Evolutionary conservation across 2,888 invertebrate genomes (phyloP).

Genomic region (Beris chalybata): DNA sequence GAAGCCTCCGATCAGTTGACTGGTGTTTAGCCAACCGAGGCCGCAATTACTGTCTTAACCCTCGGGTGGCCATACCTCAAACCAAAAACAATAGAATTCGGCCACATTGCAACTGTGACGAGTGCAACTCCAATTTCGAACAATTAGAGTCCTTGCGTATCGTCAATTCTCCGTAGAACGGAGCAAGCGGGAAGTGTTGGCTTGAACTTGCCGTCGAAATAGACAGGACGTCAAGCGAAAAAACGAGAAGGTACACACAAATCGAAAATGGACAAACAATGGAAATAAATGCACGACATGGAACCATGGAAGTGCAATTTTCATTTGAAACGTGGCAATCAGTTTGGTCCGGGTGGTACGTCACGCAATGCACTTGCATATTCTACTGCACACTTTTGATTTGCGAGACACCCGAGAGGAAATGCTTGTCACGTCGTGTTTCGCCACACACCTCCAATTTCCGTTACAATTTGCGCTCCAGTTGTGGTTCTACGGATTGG

Average conservation of each 20-base stretch:
- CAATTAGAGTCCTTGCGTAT: neutral
- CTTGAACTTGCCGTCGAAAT: no score
- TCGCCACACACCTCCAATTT: slow-evolving; percentile 58
- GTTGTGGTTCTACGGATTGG: neutral
- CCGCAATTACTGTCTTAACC: slow-evolving; percentile 32
- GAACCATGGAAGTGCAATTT: slow-evolving; percentile 21
- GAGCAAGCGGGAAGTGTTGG: no score
- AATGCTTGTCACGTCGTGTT: slow-evolving; percentile 58
- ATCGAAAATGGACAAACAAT: slow-evolving; percentile 9
- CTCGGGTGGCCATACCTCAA: slow-evolving; percentile 24
- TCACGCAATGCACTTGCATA: slow-evolving; percentile 41
- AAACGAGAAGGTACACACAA: neutral
- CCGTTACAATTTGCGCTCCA: slow-evolving; percentile 41
- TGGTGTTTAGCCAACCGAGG: slow-evolving; percentile 19
- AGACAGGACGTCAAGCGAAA: neutral
- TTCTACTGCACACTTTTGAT: slow-evolving; percentile 41
- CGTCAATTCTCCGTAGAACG: no score
- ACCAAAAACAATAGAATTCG: slow-evolving; percentile 16
- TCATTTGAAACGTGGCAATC: slow-evolving; percentile 35
- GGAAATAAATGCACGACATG: neutral
- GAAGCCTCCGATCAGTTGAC: neutral
- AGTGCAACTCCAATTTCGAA: slow-evolving; percentile 5
- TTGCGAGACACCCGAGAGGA: slow-evolving; percentile 55
- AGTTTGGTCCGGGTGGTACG: slow-evolving; percentile 35
- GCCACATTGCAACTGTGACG: slow-evolving; percentile 28